phyloP scores from a whole-genome alignment of 2,888 invertebrate genomes.

The Mimumesa dahlbomi region DNA sequence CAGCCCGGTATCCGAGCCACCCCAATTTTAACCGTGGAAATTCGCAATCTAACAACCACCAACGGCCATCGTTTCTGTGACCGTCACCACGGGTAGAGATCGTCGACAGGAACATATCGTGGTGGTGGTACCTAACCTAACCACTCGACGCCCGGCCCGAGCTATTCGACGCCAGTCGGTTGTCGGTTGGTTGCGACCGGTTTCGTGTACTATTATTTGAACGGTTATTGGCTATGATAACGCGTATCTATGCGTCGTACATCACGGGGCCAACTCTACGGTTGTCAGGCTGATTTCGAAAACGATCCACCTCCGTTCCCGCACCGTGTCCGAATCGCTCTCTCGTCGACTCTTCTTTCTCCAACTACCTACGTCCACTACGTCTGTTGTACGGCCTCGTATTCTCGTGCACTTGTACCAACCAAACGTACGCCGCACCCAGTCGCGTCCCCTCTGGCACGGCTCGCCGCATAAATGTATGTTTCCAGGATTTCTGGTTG shows the following conservation, averaged over 20 bases:
- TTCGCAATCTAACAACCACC: background rate
- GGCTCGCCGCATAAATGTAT: constrained; percentile 70
- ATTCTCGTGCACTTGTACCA: constrained; percentile 48
- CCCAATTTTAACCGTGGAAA: constrained; percentile 30
- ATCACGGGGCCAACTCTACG: constrained; percentile 76
- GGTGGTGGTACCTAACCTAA: background rate
- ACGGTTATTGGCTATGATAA: constrained; percentile 77
- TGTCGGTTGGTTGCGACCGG: constrained; percentile 51
- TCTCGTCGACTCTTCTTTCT: constrained; percentile 25
- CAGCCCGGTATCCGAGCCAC: background rate
- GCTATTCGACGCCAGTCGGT: constrained; percentile 37
- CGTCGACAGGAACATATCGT: constrained; percentile 12
- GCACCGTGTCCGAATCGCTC: constrained; percentile 23
- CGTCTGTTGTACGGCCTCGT: constrained; percentile 28
- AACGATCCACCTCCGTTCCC: constrained; percentile 26
- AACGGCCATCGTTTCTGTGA: background rate
- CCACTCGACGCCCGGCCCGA: constrained; percentile 12
- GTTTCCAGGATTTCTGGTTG: constrained; percentile 74
- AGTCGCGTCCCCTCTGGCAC: constrained; percentile 59
- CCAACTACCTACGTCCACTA: constrained; percentile 9
- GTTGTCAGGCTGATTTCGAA: constrained; percentile 73
- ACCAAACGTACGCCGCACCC: constrained; percentile 49
- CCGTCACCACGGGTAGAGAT: constrained; percentile 5
- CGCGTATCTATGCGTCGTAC: constrained; percentile 75
- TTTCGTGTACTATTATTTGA: constrained; percentile 75